These are phyloP conservation scores for Lathronympha strigana DNA, from an alignment of 2,888 invertebrate species.

Conservation along the genomic window DNA sequence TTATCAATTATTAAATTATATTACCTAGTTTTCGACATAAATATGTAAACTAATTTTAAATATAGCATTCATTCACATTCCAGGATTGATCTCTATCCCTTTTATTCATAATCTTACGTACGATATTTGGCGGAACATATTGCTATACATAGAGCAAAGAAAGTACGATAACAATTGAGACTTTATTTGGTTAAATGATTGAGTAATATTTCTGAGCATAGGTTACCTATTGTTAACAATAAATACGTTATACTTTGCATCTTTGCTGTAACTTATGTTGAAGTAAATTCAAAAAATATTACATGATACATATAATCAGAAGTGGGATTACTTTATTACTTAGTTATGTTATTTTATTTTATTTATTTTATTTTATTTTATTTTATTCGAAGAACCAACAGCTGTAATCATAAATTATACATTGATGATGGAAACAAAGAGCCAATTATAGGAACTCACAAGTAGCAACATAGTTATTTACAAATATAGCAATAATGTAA, in stretches of 20 bases:
- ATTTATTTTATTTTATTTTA: too few species aligned
- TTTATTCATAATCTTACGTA: slow-evolving; percentile 40
- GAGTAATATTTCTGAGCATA: slow-evolving; percentile 27
- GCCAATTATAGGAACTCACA: too few species aligned
- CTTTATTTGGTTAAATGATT: slow-evolving; percentile 9
- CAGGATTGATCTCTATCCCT: slow-evolving; percentile 21
- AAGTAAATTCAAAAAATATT: slow-evolving; percentile 10
- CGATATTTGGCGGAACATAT: slow-evolving; percentile 64
- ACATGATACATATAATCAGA: slow-evolving; percentile 1
- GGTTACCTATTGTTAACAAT: slow-evolving; percentile 10
- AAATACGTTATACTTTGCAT: slow-evolving; percentile 10
- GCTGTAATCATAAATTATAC: too few species aligned
- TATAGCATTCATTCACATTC: slow-evolving; percentile 14
- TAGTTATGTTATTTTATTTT: too few species aligned
- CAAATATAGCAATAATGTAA: slow-evolving; percentile 11
- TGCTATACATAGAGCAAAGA: slow-evolving; percentile 50
- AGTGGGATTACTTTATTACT: slow-evolving; percentile 11
- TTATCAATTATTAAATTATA: slow-evolving; percentile 9
- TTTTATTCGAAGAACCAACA: too few species aligned
- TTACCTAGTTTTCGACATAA: slow-evolving; percentile 4
- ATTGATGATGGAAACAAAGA: too few species aligned
- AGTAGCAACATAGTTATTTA: too few species aligned
- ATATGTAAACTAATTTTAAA: slow-evolving; percentile 1
- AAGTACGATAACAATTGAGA: slow-evolving; percentile 23
- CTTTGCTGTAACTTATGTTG: slow-evolving; percentile 2